Conservation (phyloP, 2,888 invertebrate species). For the Dendrolimus houi region DNA sequence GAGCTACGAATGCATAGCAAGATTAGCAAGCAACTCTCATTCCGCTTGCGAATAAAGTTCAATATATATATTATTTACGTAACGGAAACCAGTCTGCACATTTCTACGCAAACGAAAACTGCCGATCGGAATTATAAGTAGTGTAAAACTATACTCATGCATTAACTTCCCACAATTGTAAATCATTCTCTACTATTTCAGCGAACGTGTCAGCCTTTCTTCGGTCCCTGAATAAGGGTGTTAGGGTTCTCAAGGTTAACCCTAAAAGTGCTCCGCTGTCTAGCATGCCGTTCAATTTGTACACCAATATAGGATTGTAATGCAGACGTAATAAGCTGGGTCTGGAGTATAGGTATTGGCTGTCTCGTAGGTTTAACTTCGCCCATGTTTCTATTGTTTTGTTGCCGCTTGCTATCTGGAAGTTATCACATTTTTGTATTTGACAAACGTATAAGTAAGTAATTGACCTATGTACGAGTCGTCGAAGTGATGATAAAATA, state of each 20-base stretch:
- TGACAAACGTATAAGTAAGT: too few relatives aligned
- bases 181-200: conserved; percentile 90
- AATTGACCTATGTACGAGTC: too few relatives aligned
- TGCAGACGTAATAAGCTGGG: conserved; percentile 87
- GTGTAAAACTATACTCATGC: conserved; percentile 12
- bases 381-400: conserved; percentile 86
- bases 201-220: conserved; percentile 83
- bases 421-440: background rate
- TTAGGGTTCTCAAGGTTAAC: conserved; percentile 83
- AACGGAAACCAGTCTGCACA: too few relatives aligned
- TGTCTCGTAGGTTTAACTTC: conserved; percentile 78
- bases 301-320: conserved; percentile 81
- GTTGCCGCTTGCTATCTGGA: conserved; percentile 84
- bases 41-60: too few relatives aligned
- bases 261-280: conserved; percentile 88
- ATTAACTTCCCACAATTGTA: conserved; percentile 86
- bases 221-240: conserved; percentile 83
- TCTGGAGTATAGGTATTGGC: conserved; percentile 87
- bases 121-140: too few relatives aligned
- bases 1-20: too few relatives aligned
- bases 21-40: too few relatives aligned
- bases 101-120: too few relatives aligned
- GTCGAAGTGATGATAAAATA: too few relatives aligned
- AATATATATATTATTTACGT: too few relatives aligned
- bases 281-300: conserved; percentile 81